Conservation (phyloP, 37 sponge, comb jelly and placozoan genomes). For the Amphimedon queenslandica region DNA sequence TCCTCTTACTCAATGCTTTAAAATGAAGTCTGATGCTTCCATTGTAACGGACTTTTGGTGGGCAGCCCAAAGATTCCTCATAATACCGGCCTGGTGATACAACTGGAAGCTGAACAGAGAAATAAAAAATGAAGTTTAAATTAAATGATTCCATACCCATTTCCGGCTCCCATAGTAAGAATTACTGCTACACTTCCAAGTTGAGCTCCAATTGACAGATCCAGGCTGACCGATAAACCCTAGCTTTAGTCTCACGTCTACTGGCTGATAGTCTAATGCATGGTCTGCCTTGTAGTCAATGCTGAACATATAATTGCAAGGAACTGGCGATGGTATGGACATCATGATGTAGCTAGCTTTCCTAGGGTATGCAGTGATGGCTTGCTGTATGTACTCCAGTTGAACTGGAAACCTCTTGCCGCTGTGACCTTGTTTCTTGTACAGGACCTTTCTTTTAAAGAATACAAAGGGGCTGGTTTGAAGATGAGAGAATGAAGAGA, state of each 20-base stretch:
- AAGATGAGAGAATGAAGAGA: not conserved
- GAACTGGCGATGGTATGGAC: not conserved
- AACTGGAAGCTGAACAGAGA: not conserved
- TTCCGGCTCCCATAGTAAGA: too few species aligned
- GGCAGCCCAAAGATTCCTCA: not conserved
- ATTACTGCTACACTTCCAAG: not conserved
- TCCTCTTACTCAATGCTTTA: not conserved
- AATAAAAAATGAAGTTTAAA: too few species aligned
- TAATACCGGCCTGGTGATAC: not conserved
- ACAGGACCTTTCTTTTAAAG: not conserved
- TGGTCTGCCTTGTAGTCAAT: not conserved
- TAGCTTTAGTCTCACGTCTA: not conserved
- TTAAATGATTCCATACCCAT: too few species aligned
- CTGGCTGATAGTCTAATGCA: not conserved
- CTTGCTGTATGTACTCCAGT: not conserved
- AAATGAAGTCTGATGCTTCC: not conserved
- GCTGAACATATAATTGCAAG: not conserved
- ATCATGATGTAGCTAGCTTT: not conserved
- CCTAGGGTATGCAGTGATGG: not conserved
- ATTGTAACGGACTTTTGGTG: not conserved
- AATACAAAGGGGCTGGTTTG: not conserved
- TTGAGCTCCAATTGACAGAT: not conserved
- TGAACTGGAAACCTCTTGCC: not conserved
- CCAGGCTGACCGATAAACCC: not conserved
- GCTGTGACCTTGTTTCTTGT: not conserved